Base-by-base conservation (phyloP, 2,797 vertebrate genomes). In the Sciurus carolinensis region DNA sequence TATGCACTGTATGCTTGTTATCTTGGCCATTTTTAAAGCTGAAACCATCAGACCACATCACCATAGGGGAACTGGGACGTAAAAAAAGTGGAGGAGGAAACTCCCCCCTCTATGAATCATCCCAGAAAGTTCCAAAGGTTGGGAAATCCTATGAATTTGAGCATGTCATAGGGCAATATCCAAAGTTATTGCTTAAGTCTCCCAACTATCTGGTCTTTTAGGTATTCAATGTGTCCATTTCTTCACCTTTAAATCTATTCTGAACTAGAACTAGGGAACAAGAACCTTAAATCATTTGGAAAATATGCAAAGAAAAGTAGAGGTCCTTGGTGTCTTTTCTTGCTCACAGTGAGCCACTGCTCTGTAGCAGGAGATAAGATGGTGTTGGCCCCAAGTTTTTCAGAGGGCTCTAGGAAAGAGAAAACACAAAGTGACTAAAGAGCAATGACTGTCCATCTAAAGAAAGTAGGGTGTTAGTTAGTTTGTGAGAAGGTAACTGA, bases 291-390 rank as follows among this genome's bases (percentile, higher is more conserved):
- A 72, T 84, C 72, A 90, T 75, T 77, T 69, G 33, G 62, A 10
- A 90, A 71, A 47, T 88, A 59, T 94, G 59, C 42, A 42, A 95
- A 88, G 76, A 76, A 59, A 75, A 92, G 59, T 47, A 22, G 30
- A 89, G 50, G 15, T n/a, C 15, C 42, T 67, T 62, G 15, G 42
- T 91, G 36, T 57, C 47, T 84, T 6, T 59, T 77, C 33, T 83
- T 89, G 39, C n/a, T 88, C 28, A 33, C 54, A 52, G 36, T 30
- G 64, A 33, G 44, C 18, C 72, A 93, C 44, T 66, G 24, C 20
- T n/a, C 36, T 15, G 36, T 39, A 89, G 47, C 18, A 79, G 7
- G 57, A 76, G 47, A 57, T 86, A 91, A 57, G 36, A 82, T n/a
- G 62, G 12, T 86, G 13, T 6, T 36, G 15, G 10, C 5, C 47